These are phyloP conservation scores for Drosophila infuscata DNA, from an alignment of 2,888 invertebrate genomes.

Conservation along the genomic window DNA sequence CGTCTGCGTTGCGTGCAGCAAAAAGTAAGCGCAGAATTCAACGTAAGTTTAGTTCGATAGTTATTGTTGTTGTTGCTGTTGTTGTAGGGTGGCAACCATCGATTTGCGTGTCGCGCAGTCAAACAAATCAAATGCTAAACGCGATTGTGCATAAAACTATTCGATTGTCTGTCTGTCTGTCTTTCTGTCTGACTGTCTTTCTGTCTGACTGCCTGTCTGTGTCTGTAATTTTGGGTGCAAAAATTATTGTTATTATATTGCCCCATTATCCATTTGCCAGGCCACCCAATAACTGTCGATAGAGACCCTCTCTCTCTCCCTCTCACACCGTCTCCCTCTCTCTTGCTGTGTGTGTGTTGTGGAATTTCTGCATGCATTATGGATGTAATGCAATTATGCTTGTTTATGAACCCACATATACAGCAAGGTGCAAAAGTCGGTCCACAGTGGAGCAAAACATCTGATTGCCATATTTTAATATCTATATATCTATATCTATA, in stretches of 20 bases:
- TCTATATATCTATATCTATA: background rate
- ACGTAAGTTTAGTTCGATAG: slow-evolving; percentile 51
- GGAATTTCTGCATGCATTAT: slow-evolving; percentile 44
- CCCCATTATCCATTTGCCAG: slow-evolving; percentile 44
- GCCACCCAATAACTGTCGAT: slow-evolving; percentile 52
- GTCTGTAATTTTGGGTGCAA: slow-evolving; percentile 40
- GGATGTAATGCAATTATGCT: slow-evolving; percentile 21
- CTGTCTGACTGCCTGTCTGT: background rate
- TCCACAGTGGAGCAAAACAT: background rate
- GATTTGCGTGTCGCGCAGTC: slow-evolving; percentile 74
- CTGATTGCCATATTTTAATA: background rate
- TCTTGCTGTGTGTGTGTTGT: slow-evolving; percentile 7
- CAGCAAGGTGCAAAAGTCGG: slow-evolving; percentile 18
- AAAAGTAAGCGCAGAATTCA: slow-evolving; percentile 74
- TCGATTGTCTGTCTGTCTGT: slow-evolving; percentile 30
- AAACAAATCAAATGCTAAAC: slow-evolving; percentile 64
- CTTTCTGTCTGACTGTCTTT: background rate
- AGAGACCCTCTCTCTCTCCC: slow-evolving; percentile 6
- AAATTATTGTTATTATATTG: slow-evolving; percentile 59
- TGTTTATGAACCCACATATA: background rate
- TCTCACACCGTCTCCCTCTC: background rate
- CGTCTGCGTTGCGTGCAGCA: slow-evolving; percentile 69
- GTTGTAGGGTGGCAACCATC: slow-evolving; percentile 67
- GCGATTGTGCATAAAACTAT: slow-evolving; percentile 53
- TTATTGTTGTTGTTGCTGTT: slow-evolving; percentile 23